These are phyloP conservation scores for Astreopora myriophthalma DNA, from an alignment of 64 coral and sea anemone species.

Conservation along the genomic window DNA sequence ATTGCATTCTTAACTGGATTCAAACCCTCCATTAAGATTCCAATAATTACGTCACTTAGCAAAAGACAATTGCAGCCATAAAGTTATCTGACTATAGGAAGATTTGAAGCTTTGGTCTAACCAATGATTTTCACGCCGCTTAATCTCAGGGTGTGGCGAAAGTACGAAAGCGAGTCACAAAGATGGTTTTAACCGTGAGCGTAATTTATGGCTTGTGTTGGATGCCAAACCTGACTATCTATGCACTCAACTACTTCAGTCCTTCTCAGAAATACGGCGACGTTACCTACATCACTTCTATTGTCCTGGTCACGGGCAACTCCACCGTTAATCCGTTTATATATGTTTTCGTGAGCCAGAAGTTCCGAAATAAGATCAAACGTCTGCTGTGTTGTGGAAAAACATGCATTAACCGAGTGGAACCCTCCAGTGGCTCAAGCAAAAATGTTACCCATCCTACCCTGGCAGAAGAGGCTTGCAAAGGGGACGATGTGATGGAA, in stretches of 20 bases:
- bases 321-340: constrained; percentile 23
- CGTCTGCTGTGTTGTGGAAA: background rate
- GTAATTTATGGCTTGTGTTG: constrained; percentile 48
- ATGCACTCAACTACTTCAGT: constrained; percentile 28
- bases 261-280: constrained; percentile 4
- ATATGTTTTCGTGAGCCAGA: constrained; percentile 1
- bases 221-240: constrained; percentile 26
- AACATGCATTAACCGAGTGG: background rate
- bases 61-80: no score
- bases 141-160: background rate
- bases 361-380: background rate
- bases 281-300: constrained; percentile 9
- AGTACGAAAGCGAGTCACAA: constrained; percentile 43
- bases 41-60: no score
- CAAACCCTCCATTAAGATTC: no score
- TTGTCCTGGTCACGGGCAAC: constrained; percentile 36
- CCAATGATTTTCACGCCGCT: background rate
- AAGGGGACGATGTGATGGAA: background rate
- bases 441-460: background rate
- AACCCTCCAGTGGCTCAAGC: background rate
- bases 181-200: constrained; percentile 43
- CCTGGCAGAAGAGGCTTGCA: background rate
- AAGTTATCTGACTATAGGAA: no score
- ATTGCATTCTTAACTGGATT: no score
- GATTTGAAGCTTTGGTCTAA: background rate